Evolutionary conservation across 2,888 invertebrate species (phyloP).

Genomic region (Clistopyga incitator): DNA sequence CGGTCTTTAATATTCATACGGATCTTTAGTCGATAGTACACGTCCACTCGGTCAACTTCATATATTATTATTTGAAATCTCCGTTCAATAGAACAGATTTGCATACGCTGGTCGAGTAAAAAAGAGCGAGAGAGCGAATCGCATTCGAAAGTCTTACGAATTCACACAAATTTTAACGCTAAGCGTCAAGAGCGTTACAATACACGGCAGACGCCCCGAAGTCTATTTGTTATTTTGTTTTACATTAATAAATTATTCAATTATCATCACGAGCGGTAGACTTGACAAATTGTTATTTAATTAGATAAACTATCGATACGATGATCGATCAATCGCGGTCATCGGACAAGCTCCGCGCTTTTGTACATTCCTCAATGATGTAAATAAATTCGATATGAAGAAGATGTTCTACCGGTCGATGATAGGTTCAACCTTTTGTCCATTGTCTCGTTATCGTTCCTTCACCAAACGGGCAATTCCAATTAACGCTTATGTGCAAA

Average conservation of each 20-base stretch:
- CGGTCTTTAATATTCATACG: not conserved
- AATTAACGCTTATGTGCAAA: constrained; percentile 9
- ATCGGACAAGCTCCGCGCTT: not conserved
- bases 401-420: constrained; percentile 3
- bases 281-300: not conserved
- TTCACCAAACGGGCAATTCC: constrained; percentile 41
- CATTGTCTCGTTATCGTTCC: constrained; percentile 7
- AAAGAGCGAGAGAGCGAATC: no score
- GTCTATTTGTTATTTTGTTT: not conserved
- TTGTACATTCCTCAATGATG: constrained; percentile 7
- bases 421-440: constrained; percentile 25
- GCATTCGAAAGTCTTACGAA: no score
- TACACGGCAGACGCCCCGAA: no score
- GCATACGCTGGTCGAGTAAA: no score
- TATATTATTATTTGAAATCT: not conserved
- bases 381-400: constrained; percentile 19
- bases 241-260: not conserved
- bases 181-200: no score
- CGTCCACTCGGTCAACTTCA: not conserved
- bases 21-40: not conserved
- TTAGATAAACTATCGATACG: not conserved
- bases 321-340: not conserved
- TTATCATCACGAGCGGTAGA: not conserved
- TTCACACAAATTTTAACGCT: no score
- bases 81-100: not conserved